Evolutionary conservation across 30 jellyfish, hydroid and myxozoan genomes (phyloP).

Genomic region (Nemopilema nomurai): DNA sequence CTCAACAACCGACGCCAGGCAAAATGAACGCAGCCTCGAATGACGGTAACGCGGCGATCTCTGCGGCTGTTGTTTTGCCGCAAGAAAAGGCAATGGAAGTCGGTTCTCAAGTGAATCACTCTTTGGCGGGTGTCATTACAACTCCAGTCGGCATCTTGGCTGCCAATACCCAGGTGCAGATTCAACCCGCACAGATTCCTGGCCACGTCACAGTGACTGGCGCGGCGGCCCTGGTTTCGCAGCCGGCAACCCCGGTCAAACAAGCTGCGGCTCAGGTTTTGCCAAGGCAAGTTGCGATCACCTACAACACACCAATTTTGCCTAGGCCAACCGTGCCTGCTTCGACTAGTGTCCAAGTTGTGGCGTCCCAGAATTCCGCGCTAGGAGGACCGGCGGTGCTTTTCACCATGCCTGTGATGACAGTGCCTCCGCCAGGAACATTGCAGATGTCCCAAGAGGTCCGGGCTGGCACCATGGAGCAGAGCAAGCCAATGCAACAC

Average conservation of each 20-base stretch:
- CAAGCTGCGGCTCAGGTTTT: slow-evolving; percentile 16
- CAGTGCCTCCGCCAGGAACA: slow-evolving; percentile 45
- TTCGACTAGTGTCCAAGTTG: not conserved
- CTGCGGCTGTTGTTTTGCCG: not conserved
- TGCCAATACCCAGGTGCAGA: not conserved
- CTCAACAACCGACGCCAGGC: not conserved
- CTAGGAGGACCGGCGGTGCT: slow-evolving; percentile 48
- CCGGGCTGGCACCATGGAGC: slow-evolving; percentile 12
- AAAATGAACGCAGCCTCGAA: not conserved
- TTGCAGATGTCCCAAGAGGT: not conserved
- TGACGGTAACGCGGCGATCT: not conserved
- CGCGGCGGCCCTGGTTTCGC: not conserved
- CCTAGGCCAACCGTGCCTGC: slow-evolving; percentile 54
- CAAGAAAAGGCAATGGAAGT: not conserved
- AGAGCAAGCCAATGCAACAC: not conserved
- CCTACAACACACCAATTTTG: slow-evolving; percentile 56
- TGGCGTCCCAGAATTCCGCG: slow-evolving; percentile 34
- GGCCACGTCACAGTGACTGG: not conserved
- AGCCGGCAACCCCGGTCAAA: slow-evolving; percentile 11
- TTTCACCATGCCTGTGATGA: slow-evolving; percentile 47
- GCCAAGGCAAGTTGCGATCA: slow-evolving; percentile 27
- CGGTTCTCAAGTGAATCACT: not conserved
- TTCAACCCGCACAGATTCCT: not conserved
- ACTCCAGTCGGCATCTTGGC: not conserved
- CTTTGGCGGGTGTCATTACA: not conserved